Conservation (phyloP, 2,888 invertebrate genomes). For the Leptodirus hochenwartii region DNA sequence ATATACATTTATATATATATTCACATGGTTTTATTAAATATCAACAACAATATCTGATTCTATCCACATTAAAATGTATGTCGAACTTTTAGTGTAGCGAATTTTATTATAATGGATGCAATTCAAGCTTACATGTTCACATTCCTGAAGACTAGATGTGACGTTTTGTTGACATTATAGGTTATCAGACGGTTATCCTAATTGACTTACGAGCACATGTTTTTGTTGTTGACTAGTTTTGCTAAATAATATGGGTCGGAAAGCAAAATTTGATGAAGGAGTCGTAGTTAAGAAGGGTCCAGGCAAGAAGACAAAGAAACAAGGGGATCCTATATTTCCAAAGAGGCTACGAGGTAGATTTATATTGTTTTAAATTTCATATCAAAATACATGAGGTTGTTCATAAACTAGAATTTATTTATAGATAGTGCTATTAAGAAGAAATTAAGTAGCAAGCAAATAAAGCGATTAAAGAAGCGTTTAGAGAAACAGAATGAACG, state of each 20-base stretch:
- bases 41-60: too few species aligned
- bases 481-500: constrained; percentile 16
- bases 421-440: constrained; percentile 41
- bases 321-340: constrained; percentile 57
- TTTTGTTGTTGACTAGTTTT: too few species aligned
- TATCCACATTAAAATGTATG: too few species aligned
- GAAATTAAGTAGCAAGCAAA: constrained; percentile 16
- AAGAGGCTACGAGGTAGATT: constrained; percentile 32
- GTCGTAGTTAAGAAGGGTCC: constrained; percentile 60
- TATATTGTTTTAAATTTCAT: constrained; percentile 7
- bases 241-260: constrained; percentile 77
- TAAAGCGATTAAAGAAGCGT: constrained; percentile 18
- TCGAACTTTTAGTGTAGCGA: too few species aligned
- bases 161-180: too few species aligned
- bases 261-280: constrained; percentile 59
- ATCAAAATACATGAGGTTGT: constrained; percentile 25
- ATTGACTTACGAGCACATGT: too few species aligned
- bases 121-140: too few species aligned
- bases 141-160: too few species aligned
- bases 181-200: too few species aligned
- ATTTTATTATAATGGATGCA: too few species aligned
- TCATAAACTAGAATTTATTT: constrained; percentile 40
- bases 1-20: too few species aligned
- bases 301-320: constrained; percentile 74
- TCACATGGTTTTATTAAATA: too few species aligned